These are phyloP conservation scores for Morelia viridis DNA, from an alignment of 2,797 vertebrate species.

Conservation along the genomic window DNA sequence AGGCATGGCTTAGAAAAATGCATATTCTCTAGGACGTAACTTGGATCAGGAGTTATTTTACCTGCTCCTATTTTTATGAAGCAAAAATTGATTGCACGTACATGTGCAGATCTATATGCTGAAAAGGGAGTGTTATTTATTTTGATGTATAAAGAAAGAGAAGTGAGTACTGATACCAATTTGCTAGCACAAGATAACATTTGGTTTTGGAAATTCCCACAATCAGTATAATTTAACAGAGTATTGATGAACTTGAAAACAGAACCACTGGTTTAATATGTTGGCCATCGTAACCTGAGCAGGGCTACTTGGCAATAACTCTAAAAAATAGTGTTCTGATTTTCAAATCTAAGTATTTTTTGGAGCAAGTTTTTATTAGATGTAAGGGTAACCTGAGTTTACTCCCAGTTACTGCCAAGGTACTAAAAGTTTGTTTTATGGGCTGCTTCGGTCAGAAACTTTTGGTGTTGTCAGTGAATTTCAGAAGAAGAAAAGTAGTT, in stretches of 20 bases:
- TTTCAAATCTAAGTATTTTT: background rate
- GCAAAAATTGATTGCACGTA: background rate
- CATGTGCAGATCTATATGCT: background rate
- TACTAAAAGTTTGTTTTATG: background rate
- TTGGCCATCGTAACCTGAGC: background rate
- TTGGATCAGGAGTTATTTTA: constrained; percentile 54
- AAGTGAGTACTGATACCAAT: background rate
- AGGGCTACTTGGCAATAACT: background rate
- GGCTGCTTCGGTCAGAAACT: accelerated
- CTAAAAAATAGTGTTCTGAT: background rate
- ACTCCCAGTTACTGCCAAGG: background rate
- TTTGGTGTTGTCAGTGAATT: background rate
- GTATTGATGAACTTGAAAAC: no score
- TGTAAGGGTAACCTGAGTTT: background rate
- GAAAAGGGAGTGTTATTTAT: constrained; percentile 35
- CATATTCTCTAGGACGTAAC: constrained; percentile 59
- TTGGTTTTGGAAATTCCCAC: background rate
- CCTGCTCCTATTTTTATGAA: constrained; percentile 42
- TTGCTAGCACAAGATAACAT: constrained; percentile 1
- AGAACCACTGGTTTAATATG: no score
- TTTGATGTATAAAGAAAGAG: background rate
- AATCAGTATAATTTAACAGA: no score
- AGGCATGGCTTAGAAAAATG: constrained; percentile 66
- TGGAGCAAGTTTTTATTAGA: background rate
- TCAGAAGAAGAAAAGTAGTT: background rate